phyloP scores from a whole-genome alignment of 2,797 vertebrate genomes.

The Eulemur rubriventer region DNA sequence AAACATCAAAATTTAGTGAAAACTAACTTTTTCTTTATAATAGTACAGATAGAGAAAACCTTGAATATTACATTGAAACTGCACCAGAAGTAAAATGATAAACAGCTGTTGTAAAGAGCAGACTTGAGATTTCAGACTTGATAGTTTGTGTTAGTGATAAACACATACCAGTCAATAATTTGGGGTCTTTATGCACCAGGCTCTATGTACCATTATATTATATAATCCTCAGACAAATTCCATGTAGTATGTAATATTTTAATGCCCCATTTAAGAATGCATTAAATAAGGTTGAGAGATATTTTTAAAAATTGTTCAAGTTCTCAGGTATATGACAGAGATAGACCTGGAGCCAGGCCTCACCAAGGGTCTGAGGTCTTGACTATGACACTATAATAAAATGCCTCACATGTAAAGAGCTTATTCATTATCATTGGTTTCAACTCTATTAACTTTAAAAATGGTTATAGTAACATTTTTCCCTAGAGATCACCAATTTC shows the following conservation, averaged over 20 bases:
- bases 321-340: background rate
- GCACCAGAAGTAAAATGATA: background rate
- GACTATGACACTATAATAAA: background rate
- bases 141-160: background rate
- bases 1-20: background rate
- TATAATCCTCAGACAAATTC: background rate
- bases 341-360: background rate
- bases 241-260: background rate
- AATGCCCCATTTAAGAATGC: background rate
- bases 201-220: background rate
- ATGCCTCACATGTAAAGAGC: background rate
- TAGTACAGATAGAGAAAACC: background rate
- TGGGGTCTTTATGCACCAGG: background rate
- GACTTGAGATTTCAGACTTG: background rate
- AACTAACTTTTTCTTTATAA: background rate
- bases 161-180: background rate
- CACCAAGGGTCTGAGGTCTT: background rate
- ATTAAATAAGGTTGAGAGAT: background rate
- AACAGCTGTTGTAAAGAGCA: background rate
- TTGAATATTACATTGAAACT: background rate
- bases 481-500: background rate
- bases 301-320: background rate
- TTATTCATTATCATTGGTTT: background rate
- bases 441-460: background rate
- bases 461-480: background rate